Evolutionary conservation across 2,888 invertebrate genomes (phyloP).

Genomic region (Eupithecia subfuscata): DNA sequence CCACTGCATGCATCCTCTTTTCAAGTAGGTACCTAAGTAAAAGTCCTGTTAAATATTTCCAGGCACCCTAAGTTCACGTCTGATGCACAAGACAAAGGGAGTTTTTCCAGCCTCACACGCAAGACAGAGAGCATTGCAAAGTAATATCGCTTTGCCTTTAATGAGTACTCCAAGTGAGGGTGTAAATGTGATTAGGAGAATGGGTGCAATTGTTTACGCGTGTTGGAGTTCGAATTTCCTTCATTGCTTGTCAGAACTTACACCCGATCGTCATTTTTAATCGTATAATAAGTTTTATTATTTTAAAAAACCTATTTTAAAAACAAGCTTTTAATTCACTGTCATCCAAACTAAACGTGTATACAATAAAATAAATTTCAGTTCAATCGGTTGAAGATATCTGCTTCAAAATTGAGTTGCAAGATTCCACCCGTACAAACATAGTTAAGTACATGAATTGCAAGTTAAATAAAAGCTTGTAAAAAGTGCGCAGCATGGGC

Average conservation of each 20-base stretch:
- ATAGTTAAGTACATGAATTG: no score
- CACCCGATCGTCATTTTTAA: no score
- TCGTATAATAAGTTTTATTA: no score
- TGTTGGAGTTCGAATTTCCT: background rate
- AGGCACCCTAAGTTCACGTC: constrained; percentile 51
- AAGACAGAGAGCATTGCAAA: constrained; percentile 58
- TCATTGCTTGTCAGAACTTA: background rate
- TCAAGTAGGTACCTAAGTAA: background rate
- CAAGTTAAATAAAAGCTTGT: no score
- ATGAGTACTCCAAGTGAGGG: constrained; percentile 20
- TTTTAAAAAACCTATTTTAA: no score
- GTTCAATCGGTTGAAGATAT: no score
- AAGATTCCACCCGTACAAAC: no score
- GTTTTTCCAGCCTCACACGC: constrained; percentile 45
- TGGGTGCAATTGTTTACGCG: background rate
- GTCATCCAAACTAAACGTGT: no score
- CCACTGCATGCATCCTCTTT: background rate
- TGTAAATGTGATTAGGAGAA: constrained; percentile 21
- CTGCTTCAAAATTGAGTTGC: no score
- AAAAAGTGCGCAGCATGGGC: no score
- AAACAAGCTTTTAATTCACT: no score
- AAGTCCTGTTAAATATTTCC: constrained; percentile 20
- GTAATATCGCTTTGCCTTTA: constrained; percentile 47
- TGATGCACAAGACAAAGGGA: constrained; percentile 51
- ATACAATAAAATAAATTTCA: no score